Base-by-base conservation (phyloP, 2,113 vertebrate species). In the Picathartes gymnocephalus region DNA sequence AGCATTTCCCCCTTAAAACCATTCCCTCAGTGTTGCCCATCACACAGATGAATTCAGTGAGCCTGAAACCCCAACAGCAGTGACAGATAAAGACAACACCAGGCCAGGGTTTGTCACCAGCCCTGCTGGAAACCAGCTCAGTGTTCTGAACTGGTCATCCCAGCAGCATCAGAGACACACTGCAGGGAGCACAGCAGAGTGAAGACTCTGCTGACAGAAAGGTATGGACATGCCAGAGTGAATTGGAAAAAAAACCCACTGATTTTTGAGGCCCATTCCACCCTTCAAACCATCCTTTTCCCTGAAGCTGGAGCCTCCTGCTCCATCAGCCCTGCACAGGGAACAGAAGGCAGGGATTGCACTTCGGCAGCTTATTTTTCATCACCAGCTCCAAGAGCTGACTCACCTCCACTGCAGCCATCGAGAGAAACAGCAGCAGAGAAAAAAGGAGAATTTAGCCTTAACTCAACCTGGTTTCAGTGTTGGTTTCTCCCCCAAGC, bases 141-240 rank as follows among this genome's bases (percentile, higher is more conserved):
- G 54, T 4, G 15, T 21, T 78, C 57, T 5, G 14, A 39, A 7
- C 56, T 15, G 23, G 24, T 13, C 20, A 35, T 6, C 45, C 7
- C 45, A 60, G 44, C 8, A 37, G 3, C 10, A 27, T 11, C 16
- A 18, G 1, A 1, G 19, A 4, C 69, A 44, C 19, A 0, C 22
- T 19, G 1, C 2, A 31, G 37, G 15, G 53, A 65, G 30, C 76
- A 28, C 23, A 18, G 47, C 28, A 11, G 42, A 30, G 33, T 1
- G 28, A 33, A 54, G 45, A 21, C 23, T 20, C 66, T 88, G 16
- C 72, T 66, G 19, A 35, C 22, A 37, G 39, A 71, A 76, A 62
- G 21, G 12, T 25, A 11, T 11, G 45, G 31, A 24, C 25, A 6
- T 18, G 22, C 40, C 44, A 15, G 0, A 2, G 27, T 9, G 7